Conservation (phyloP, 2,888 invertebrate species). For the Doris montereyensis region DNA sequence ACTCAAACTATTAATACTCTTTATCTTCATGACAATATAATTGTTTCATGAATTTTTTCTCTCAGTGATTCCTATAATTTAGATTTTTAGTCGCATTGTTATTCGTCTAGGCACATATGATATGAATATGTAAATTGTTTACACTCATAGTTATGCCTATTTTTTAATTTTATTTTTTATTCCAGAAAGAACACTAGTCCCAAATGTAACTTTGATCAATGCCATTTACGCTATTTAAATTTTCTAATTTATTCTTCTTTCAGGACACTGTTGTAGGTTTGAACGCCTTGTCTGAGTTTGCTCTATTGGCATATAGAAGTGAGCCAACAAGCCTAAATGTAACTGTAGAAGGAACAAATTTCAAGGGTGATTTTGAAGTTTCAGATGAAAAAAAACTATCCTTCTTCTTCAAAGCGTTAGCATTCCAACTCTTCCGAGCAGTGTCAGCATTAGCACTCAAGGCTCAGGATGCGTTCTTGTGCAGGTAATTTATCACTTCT, state of each 20-base stretch:
- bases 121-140: no score
- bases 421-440: constrained; percentile 45
- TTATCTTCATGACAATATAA: no score
- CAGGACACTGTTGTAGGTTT: constrained; percentile 73
- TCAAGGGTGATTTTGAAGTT: constrained; percentile 37
- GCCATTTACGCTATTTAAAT: no score
- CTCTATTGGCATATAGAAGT: constrained; percentile 52
- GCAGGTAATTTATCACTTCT: constrained; percentile 62
- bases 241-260: constrained; percentile 40
- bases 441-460: constrained; percentile 43
- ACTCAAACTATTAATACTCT: no score
- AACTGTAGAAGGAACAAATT: constrained; percentile 42
- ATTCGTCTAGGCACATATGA: no score
- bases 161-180: no score
- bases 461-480: constrained; percentile 66
- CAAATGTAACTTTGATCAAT: no score
- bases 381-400: constrained; percentile 47
- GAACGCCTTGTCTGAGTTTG: constrained; percentile 69
- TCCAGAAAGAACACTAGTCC: no score
- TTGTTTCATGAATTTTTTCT: no score
- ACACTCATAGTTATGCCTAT: no score
- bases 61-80: no score
- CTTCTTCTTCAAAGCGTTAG: constrained; percentile 50
- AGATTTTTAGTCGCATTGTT: no score
- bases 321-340: constrained; percentile 43